phyloP scores from a whole-genome alignment of 2,797 vertebrate species.

The Ctenopoma kingsleyae region DNA sequence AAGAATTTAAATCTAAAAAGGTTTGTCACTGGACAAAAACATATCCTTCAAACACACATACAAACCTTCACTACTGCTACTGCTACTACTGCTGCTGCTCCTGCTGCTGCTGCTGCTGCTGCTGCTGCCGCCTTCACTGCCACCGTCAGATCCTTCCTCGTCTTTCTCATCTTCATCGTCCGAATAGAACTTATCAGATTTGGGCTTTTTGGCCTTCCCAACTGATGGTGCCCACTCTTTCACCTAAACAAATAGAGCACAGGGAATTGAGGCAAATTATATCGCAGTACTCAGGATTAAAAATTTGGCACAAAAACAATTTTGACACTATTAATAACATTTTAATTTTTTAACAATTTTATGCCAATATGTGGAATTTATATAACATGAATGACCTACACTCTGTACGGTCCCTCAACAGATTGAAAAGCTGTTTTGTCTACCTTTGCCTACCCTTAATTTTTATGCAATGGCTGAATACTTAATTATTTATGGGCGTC shows the following conservation, averaged over 20 bases:
- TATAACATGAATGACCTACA: too few relatives aligned
- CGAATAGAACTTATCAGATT: conserved; percentile 92
- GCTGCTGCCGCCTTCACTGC: conserved; percentile 72
- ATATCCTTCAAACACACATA: conserved; percentile 30
- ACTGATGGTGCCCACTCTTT: conserved; percentile 83
- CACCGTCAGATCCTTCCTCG: conserved; percentile 67
- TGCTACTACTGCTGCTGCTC: conserved; percentile 22
- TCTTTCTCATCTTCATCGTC: conserved; percentile 85
- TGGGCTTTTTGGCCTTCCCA: conserved; percentile 88
- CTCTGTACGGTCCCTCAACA: too few relatives aligned
- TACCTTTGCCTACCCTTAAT: too few relatives aligned
- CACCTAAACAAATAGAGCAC: conserved; percentile 69
- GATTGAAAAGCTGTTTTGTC: too few relatives aligned
- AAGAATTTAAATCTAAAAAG: not conserved
- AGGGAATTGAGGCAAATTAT: not conserved
- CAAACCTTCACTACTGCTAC: conserved; percentile 74
- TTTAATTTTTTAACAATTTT: too few relatives aligned
- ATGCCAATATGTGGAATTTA: too few relatives aligned
- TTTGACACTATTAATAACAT: too few relatives aligned
- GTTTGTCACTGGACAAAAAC: not conserved
- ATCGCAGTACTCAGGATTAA: not conserved
- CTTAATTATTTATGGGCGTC: too few relatives aligned
- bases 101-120: conserved; percentile 74
- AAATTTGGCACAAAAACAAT: too few relatives aligned
- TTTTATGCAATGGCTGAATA: too few relatives aligned